Conservation (phyloP, 2,113 vertebrate genomes). For the Clupea harengus region DNA sequence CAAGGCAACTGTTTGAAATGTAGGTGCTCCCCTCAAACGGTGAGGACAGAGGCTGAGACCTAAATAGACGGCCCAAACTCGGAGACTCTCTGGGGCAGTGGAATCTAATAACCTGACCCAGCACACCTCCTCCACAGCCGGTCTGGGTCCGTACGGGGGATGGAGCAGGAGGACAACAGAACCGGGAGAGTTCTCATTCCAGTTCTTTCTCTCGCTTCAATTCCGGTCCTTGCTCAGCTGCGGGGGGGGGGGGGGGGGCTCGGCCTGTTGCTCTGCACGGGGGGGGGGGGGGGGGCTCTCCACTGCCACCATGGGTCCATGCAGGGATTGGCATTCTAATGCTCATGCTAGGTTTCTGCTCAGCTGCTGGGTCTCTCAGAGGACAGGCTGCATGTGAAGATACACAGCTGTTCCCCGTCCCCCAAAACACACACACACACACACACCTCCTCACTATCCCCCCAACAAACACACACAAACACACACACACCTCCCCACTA, state of each 20-base stretch:
- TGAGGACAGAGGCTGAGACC: neutral
- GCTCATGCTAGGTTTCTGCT: neutral
- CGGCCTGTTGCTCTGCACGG: neutral
- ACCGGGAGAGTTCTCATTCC: neutral
- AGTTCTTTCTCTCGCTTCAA: neutral
- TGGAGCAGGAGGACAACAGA: neutral
- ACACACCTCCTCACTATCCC: constrained; percentile 14
- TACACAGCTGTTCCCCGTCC: neutral
- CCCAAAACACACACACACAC: neutral
- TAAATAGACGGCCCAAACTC: neutral
- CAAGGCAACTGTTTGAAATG: neutral
- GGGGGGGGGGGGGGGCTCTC: too few species aligned
- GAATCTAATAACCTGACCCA: neutral
- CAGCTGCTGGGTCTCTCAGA: constrained; percentile 38
- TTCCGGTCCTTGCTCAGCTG: neutral
- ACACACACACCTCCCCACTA: neutral
- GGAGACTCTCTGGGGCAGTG: neutral
- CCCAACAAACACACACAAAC: constrained; percentile 34
- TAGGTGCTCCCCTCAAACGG: neutral
- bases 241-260: neutral
- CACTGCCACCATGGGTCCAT: neutral
- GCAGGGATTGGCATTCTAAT: neutral
- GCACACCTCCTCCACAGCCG: neutral
- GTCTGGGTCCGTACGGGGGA: neutral
- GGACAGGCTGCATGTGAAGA: constrained; percentile 35